Conservation (phyloP, 2,113 vertebrate genomes). For the Mustela nigripes region DNA sequence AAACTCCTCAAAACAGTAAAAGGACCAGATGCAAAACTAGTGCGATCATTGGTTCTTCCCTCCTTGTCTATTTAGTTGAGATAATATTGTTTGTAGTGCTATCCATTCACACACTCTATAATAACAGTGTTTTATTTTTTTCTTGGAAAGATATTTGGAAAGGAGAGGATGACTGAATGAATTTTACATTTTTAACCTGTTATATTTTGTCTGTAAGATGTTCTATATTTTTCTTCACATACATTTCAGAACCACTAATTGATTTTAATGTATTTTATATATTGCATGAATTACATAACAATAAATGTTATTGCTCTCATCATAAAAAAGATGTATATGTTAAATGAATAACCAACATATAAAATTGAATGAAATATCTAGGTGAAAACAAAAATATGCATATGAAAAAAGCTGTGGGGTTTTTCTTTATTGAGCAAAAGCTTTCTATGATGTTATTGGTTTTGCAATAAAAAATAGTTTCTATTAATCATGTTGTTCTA, state of each 20-base stretch:
- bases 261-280: not conserved
- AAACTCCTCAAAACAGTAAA: not conserved
- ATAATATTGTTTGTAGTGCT: not conserved
- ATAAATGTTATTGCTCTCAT: not conserved
- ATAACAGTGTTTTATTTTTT: not conserved
- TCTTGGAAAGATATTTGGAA: not conserved
- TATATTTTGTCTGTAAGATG: not conserved
- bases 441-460: not conserved
- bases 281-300: not conserved
- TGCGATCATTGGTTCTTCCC: not conserved
- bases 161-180: not conserved
- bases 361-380: not conserved
- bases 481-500: constrained; percentile 13
- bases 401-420: not conserved
- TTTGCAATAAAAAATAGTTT: not conserved
- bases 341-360: not conserved
- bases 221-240: not conserved
- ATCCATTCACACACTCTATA: not conserved
- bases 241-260: not conserved
- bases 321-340: not conserved
- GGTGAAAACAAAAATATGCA: not conserved
- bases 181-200: not conserved
- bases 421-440: constrained; percentile 15
- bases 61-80: not conserved
- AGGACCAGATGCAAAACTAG: not conserved